A percentile compares a stretch with the other conserved stretches of the same genome.
Conservation (phyloP, 1,140 invertebrate genomes). For the Conopomorpha cramerella region DNA sequence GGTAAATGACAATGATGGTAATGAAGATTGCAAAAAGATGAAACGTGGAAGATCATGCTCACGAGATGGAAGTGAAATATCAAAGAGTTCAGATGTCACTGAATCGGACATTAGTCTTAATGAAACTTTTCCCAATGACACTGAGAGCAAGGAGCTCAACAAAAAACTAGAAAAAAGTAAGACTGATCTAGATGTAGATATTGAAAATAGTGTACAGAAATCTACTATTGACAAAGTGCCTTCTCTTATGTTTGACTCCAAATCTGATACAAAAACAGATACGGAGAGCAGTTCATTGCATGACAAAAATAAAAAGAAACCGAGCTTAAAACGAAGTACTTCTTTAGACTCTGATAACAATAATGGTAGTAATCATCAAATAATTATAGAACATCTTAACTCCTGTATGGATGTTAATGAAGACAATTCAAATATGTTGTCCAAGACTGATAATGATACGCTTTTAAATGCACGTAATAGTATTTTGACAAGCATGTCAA, state of each 20-base stretch:
- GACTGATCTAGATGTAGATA: slow-evolving; percentile 55
- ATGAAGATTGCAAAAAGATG: slow-evolving; percentile 56
- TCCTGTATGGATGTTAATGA: slow-evolving; percentile 34
- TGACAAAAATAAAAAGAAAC: slow-evolving; percentile 39
- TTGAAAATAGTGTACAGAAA: slow-evolving; percentile 56
- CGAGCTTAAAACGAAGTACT: slow-evolving; percentile 56
- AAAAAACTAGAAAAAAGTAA: slow-evolving; percentile 55
- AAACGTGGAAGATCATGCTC: slow-evolving; percentile 64
- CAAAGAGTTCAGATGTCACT: slow-evolving; percentile 62
- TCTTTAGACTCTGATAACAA: slow-evolving; percentile 57
- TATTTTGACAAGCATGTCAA: slow-evolving; percentile 54
- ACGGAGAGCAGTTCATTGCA: slow-evolving; percentile 34
- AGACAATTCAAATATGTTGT: slow-evolving; percentile 28
- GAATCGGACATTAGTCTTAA: slow-evolving; percentile 67
- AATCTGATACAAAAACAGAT: slow-evolving; percentile 34
- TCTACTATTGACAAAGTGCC: slow-evolving; percentile 56
- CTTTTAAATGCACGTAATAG: slow-evolving; percentile 51
- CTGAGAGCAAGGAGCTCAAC: slow-evolving; percentile 46
- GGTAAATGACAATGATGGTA: slow-evolving; percentile 22
- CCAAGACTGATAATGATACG: slow-evolving; percentile 51
- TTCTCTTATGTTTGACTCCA: slow-evolving; percentile 47
- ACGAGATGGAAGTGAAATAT: slow-evolving; percentile 58
- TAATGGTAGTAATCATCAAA: slow-evolving; percentile 52
- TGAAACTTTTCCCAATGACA: slow-evolving; percentile 55
- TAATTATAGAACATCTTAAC: slow-evolving; percentile 51